These are phyloP conservation scores for Neoseiulus cucumeris DNA, from an alignment of 1,140 invertebrate species.

Conservation along the genomic window DNA sequence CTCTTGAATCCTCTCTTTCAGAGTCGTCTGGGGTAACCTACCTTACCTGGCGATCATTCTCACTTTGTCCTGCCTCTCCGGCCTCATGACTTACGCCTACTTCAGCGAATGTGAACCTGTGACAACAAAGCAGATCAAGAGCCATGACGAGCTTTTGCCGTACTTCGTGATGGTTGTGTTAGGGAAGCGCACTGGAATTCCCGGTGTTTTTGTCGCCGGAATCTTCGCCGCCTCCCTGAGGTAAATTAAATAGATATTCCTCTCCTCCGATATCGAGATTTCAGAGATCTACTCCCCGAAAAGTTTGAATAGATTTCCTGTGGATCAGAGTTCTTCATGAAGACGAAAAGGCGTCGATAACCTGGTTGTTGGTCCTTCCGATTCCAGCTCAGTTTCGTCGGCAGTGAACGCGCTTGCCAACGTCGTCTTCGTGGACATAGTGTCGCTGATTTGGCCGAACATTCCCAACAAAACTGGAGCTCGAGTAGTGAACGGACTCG, in stretches of 20 bases:
- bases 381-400: conserved; percentile 29
- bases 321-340: neutral
- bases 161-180: conserved; percentile 54
- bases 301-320: neutral
- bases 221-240: conserved; percentile 63
- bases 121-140: conserved; percentile 30
- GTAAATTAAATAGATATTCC: neutral
- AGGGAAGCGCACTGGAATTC: conserved; percentile 43
- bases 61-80: conserved; percentile 41
- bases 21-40: conserved; percentile 40
- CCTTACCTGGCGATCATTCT: conserved; percentile 41
- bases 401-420: conserved; percentile 30
- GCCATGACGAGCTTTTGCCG: conserved; percentile 40
- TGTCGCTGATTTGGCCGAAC: conserved; percentile 22
- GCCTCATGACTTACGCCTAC: conserved; percentile 50
- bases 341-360: neutral
- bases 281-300: neutral
- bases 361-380: neutral
- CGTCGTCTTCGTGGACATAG: conserved; percentile 30
- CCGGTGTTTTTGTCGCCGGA: conserved; percentile 57
- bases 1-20: neutral
- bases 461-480: conserved; percentile 24
- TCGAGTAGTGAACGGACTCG: conserved; percentile 12
- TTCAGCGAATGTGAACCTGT: conserved; percentile 55
- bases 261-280: neutral